Base-by-base conservation (phyloP, 2,113 vertebrate species). In the Polypterus bichir region DNA sequence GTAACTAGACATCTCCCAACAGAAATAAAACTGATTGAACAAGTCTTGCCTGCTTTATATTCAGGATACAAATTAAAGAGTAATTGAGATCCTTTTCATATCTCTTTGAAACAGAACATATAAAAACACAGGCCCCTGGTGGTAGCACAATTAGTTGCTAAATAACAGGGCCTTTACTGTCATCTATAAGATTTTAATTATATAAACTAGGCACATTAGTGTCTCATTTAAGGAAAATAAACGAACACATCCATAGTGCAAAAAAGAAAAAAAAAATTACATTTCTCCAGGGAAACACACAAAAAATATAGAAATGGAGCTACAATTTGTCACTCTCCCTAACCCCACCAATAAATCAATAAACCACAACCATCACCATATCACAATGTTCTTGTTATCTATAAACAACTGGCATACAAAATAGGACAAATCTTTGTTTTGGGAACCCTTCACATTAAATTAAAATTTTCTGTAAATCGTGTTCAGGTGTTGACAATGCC, bases 121-220 rank as follows among this genome's bases (percentile, higher is more conserved):
- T 90, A 90, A 92, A 91, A 91, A 89, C 85, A 81, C 76, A 71
- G 70, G 85, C 91, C 92, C 91, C 91, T 82, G 82, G 90, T 85
- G 92, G 92, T 85, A 86, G 88, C 89, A 91, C 92, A 97, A 97
- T 97, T 96, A 97, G 88, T 86, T 82, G 88, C 90, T 93, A 92
- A 97, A 94, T 95, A 93, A 95, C 97, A 92, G 86, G 87, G 91
- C 86, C 83, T 80, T 75, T 82, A 85, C 79, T 78, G 88, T 80
- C 88, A 88, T 86, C 87, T 73, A 79, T 88, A 86, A 88, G 87
- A 85, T 92, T 94, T 91, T 90, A 94, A 93, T 97, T 96, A 90
- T 90, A 77, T 82, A 84, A 88, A 87, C 81, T 81, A 80, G 86
- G 88, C 87, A 86, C 89, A 92, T 90, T 85, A 89, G 86, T 80